Percentiles rank a stretch among this genome's conserved stretches.
Conservation (phyloP, 2,113 vertebrate genomes). For the Tachysurus fulvidraco region DNA sequence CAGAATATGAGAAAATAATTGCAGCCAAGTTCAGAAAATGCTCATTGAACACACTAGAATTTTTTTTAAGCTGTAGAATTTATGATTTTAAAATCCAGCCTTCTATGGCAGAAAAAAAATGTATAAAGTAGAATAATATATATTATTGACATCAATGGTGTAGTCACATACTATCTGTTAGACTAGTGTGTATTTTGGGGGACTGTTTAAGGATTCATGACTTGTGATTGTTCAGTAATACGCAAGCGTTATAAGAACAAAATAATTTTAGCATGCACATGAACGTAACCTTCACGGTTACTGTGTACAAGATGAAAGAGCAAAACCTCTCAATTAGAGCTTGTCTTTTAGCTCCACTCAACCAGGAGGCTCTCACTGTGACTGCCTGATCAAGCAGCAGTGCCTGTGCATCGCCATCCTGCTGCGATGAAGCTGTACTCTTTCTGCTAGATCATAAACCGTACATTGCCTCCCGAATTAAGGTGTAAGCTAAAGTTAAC, state of each 20-base stretch:
- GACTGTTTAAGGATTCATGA: neutral
- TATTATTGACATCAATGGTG: neutral
- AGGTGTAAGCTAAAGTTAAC: neutral
- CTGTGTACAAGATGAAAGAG: neutral
- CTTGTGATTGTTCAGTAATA: neutral
- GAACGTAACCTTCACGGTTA: neutral
- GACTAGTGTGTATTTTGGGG: neutral
- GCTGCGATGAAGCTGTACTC: neutral
- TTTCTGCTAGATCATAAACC: neutral
- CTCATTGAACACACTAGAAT: conserved; percentile 38
- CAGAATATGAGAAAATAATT: conserved; percentile 29
- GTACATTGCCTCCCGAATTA: neutral
- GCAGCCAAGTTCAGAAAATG: neutral
- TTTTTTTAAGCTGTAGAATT: neutral
- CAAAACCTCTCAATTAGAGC: neutral
- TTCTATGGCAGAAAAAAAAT: neutral
- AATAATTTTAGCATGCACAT: neutral
- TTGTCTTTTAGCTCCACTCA: neutral
- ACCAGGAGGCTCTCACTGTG: neutral
- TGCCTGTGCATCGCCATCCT: neutral
- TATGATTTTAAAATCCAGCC: neutral
- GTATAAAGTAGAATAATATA: neutral
- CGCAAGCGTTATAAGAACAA: neutral
- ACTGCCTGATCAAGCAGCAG: neutral
- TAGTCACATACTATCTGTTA: neutral